These are phyloP conservation scores for Liodrosophila aerea DNA, from an alignment of 2,888 invertebrate species.

Conservation along the genomic window DNA sequence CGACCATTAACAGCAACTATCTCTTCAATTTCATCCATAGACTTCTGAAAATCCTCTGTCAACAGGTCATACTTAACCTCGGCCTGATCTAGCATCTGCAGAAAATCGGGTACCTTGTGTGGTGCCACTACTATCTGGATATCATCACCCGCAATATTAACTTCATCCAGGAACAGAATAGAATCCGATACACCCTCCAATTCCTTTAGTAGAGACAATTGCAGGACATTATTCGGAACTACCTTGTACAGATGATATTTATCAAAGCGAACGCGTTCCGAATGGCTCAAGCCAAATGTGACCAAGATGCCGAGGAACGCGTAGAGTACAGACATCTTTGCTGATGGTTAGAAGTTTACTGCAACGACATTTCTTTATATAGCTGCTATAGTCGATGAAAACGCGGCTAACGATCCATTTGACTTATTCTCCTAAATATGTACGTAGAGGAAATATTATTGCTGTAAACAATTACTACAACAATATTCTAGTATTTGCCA, in stretches of 20 bases:
- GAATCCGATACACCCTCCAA: slow-evolving; percentile 82
- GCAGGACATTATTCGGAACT: slow-evolving; percentile 83
- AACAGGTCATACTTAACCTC: slow-evolving; percentile 83
- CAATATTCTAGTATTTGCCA: no score
- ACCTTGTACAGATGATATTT: slow-evolving; percentile 86
- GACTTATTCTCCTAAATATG: slow-evolving; percentile 77
- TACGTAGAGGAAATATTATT: no score
- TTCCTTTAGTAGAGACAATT: slow-evolving; percentile 83
- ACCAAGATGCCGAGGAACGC: slow-evolving; percentile 59
- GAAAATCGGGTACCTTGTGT: slow-evolving; percentile 75
- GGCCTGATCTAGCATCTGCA: slow-evolving; percentile 60
- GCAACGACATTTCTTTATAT: slow-evolving; percentile 85
- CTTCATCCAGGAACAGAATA: slow-evolving; percentile 83
- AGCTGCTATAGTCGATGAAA: slow-evolving; percentile 58
- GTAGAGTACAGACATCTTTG: slow-evolving; percentile 80
- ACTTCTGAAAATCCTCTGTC: slow-evolving; percentile 81
- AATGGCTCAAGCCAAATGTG: slow-evolving; percentile 28
- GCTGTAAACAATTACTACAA: background rate
- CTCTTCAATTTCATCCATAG: slow-evolving; percentile 64
- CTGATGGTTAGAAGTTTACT: slow-evolving; percentile 80
- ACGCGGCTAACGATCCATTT: slow-evolving; percentile 65
- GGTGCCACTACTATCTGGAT: slow-evolving; percentile 83
- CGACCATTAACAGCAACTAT: slow-evolving; percentile 56
- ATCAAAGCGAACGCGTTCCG: slow-evolving; percentile 82
- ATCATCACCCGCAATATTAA: slow-evolving; percentile 81